Evolutionary conservation across 2,113 vertebrate species (phyloP), one percentile per base, ranked within the genome.

Genomic region (Pseudorhombus dupliciocellatus): DNA sequence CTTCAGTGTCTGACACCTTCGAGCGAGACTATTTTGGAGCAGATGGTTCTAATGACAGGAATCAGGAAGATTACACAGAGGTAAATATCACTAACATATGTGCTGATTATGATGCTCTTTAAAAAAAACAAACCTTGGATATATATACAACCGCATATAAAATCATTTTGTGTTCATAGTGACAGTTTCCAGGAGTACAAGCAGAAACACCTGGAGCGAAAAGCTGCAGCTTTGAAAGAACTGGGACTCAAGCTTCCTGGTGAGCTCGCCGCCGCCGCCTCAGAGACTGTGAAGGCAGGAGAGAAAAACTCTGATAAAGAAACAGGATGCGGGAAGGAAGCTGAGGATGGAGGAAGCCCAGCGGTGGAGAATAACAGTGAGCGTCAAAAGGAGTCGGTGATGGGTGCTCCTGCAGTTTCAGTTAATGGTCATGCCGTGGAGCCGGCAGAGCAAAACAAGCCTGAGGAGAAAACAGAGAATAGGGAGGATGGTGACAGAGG

Each of bases 21-120:
- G 59, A 50, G 79, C 11, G 92, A 94, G 1, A 89, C 84, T 2
- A 77, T 86, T 34, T 80, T 94, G 86, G 94, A 95, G 71, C 94
- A 95, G 84, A 84, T 95, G 61, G 93, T 89, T 81, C 80, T 95
- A 55, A 58, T 94, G 52, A 93, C 91, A 7, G 93, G 93, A 50
- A 92, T 95, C 82, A 89, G 88, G 62, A 91, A 67, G 48, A 80
- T 91, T 21, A 79, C 87, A 67, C 64, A 88, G 28, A 92, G 92
- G 95, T 95, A 88, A 89, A 77, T 51, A 66, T 42, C 18, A 48
- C 30, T 53, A 10, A 59, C 40, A 18, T 30, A 44, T 42, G 2
- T 7, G 12, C n/a, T 48, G 15, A 44, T 6, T 44, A 7, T 48
- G 40, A 48, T 25, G 15, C 25, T 22, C 7, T 22, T 22, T 12